Percentiles rank a stretch among this genome's conserved stretches.
Evolutionary conservation across 2,888 invertebrate genomes (phyloP).

Genomic region (Xylocampa areola): DNA sequence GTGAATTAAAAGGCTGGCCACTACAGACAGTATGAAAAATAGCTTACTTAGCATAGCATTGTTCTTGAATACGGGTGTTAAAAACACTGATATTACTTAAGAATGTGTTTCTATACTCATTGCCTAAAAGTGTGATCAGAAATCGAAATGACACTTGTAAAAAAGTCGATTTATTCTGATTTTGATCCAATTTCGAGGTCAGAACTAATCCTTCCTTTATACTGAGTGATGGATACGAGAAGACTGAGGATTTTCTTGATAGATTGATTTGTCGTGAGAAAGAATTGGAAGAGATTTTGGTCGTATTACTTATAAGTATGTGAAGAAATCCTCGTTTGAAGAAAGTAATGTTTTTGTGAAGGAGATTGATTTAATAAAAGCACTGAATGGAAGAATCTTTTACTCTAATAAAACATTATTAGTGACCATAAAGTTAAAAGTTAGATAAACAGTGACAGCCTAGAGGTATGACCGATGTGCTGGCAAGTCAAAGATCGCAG

Average conservation of each 20-base stretch:
- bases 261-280: conserved; percentile 42
- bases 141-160: conserved; percentile 3
- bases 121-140: conserved; percentile 7
- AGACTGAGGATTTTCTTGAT: conserved; percentile 39
- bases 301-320: conserved; percentile 13
- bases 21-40: no score
- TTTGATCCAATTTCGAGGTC: conserved; percentile 38
- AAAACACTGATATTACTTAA: no score
- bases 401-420: conserved; percentile 9
- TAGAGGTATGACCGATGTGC: no score
- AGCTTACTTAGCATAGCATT: no score
- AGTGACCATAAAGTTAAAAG: conserved; percentile 7
- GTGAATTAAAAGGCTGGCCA: no score
- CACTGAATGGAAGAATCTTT: neutral
- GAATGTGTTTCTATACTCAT: neutral
- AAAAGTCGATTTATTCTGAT: conserved; percentile 25
- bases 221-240: conserved; percentile 46
- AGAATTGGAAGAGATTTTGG: conserved; percentile 39
- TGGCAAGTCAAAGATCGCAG: no score
- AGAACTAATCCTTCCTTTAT: conserved; percentile 27
- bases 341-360: neutral
- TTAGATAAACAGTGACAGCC: no score
- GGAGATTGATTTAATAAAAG: no score
- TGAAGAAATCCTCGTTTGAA: conserved; percentile 9
- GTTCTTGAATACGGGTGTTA: no score